A percentile compares a stretch with the other conserved stretches of the same genome.
Evolutionary conservation across 2,113 vertebrate species (phyloP).

Genomic region (Myrmophylax atrothorax): DNA sequence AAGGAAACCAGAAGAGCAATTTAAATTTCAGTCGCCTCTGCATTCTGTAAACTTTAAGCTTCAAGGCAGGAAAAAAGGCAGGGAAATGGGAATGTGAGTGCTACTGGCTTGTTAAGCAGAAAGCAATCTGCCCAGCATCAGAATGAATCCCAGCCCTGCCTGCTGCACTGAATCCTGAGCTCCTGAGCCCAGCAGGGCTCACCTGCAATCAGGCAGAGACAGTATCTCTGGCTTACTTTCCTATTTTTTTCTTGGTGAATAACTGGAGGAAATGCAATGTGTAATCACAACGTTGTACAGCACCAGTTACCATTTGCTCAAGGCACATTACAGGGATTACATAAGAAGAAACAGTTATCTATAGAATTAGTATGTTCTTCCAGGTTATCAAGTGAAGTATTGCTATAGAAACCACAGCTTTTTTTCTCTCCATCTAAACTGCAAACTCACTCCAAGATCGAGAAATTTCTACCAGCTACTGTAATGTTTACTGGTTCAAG

Average conservation of each 20-base stretch:
- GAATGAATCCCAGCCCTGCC: neutral
- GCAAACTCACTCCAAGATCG: neutral
- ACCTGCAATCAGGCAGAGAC: neutral
- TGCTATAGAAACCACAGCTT: constrained; percentile 58
- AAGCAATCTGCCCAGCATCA: neutral
- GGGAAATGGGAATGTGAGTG: neutral
- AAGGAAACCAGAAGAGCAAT: constrained; percentile 25
- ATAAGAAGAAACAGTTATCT: neutral
- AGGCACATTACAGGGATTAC: neutral
- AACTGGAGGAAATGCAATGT: neutral
- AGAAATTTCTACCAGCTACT: constrained; percentile 41
- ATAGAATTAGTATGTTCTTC: neutral
- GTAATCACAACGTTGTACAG: neutral
- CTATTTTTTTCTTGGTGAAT: neutral
- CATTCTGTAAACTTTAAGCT: neutral
- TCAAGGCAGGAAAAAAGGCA: neutral
- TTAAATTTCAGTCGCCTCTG: neutral
- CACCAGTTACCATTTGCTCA: neutral
- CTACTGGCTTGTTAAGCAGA: neutral
- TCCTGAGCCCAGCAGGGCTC: neutral
- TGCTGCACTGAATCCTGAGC: neutral
- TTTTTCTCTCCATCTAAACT: neutral
- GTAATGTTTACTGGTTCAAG: neutral
- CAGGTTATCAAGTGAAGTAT: constrained; percentile 38
- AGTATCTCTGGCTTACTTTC: neutral